Evolutionary conservation across 2,113 vertebrate species (phyloP), one percentile per base, ranked within the genome.

Genomic region (Acrocephalus arundinaceus): DNA sequence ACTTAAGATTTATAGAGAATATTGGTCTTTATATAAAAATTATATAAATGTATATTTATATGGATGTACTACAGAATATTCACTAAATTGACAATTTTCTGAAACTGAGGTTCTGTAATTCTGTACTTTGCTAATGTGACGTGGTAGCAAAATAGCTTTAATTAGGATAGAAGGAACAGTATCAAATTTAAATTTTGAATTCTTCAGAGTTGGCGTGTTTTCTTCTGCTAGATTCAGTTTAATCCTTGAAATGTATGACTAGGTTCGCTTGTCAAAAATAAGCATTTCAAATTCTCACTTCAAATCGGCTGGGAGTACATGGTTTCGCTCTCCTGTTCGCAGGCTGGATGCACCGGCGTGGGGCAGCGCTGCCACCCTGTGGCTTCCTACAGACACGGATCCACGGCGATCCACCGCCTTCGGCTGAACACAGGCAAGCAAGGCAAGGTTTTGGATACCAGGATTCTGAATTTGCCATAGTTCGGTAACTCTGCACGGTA

Each of bases 301-400:
- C 24, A 14, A 6, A 61, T 68, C 15, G 13, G 15, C 48, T 25
- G 63, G 2, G 24, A 35, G 22, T 13, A 2, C 23, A 0, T 7
- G 20, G 30, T 5, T 62, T 70, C 9, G 9, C 10, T 54, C 19
- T 43, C 19, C 10, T 1, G 16, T 13, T 21, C 1, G 10, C 17
- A 5, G 31, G 15, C 39, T 16, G 84, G 20, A 41, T 15, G 35
- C 52, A 3, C 6, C 46, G 28, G 30, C 12, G 45, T 39, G 94
- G 33, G 65, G 28, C 77, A 66, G 93, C 93, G 70, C 94, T 97
- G 97, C 98, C 97, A 91, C 73, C 97, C 7, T 41, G 97, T 93
- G 97, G 97, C 80, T 14, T 6, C 10, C n/a, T 8, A 0, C 16
- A 7, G 57, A 16, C 95, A 83, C 18, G 31, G 73, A 57, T 41